Conservation (phyloP, 2,113 vertebrate species). For the Pogona vitticeps region DNA sequence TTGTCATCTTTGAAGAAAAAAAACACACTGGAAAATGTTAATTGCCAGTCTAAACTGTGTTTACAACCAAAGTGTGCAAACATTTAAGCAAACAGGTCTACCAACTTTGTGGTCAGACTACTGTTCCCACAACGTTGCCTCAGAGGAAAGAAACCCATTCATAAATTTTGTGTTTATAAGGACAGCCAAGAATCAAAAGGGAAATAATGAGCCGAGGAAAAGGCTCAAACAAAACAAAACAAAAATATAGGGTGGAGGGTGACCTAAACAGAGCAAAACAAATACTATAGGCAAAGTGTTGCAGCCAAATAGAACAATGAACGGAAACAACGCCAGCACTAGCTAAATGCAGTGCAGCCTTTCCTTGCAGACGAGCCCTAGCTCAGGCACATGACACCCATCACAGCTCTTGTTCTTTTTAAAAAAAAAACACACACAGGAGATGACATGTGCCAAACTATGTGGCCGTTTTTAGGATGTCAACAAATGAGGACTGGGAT, state of each 20-base stretch:
- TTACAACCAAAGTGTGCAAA: conserved; percentile 62
- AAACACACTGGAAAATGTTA: conserved; percentile 39
- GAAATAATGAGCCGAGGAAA: neutral
- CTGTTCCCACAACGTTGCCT: conserved; percentile 53
- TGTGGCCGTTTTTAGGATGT: conserved; percentile 32
- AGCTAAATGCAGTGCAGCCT: neutral
- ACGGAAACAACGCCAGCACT: conserved; percentile 1
- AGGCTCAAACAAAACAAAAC: neutral
- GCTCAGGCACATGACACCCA: conserved; percentile 16
- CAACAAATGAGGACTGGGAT: conserved; percentile 38
- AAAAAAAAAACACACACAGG: neutral
- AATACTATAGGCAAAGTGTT: neutral
- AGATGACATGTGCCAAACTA: conserved; percentile 33
- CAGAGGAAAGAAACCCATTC: conserved; percentile 50
- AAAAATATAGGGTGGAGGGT: conserved; percentile 13
- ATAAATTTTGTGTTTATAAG: conserved; percentile 20
- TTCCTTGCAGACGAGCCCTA: neutral
- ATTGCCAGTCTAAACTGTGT: conserved; percentile 57
- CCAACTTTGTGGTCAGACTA: conserved; percentile 53
- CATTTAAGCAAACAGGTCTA: conserved; percentile 43
- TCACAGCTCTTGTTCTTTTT: conserved; percentile 30
- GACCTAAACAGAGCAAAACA: conserved; percentile 22
- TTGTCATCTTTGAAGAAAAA: neutral
- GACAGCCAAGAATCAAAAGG: neutral
- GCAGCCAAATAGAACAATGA: too few relatives aligned